These are phyloP conservation scores for Camponotus vicinus DNA, from an alignment of 1,140 invertebrate species.

Conservation along the genomic window DNA sequence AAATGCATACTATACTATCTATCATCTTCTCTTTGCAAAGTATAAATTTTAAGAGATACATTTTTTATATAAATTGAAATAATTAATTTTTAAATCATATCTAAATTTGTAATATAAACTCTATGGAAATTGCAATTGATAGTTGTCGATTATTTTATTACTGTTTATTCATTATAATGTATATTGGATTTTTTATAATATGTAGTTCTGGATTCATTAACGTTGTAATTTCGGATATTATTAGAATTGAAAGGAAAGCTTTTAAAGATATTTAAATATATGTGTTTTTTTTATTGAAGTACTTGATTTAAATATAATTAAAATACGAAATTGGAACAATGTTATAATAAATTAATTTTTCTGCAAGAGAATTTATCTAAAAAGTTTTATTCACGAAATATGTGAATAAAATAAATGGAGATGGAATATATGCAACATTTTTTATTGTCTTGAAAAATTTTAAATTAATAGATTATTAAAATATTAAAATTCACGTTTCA, in stretches of 20 bases:
- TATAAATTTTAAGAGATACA: neutral
- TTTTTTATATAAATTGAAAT: neutral
- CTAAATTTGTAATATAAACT: neutral
- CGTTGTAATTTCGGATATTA: constrained; percentile 41
- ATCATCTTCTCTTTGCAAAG: neutral
- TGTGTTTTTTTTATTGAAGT: neutral
- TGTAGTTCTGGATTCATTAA: constrained; percentile 43
- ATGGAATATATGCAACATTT: neutral
- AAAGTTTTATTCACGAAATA: too few species aligned
- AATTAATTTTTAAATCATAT: neutral
- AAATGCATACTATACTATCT: neutral
- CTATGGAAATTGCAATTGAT: neutral
- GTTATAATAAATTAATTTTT: neutral
- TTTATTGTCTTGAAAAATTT: neutral
- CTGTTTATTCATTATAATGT: neutral
- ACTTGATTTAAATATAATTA: too few species aligned
- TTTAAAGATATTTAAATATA: neutral
- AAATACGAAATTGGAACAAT: neutral
- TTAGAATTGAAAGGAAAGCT: neutral
- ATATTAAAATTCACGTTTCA: neutral
- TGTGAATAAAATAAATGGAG: too few species aligned
- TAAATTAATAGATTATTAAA: neutral
- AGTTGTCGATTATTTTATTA: neutral
- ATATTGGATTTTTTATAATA: constrained; percentile 39
- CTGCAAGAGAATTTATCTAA: neutral